These are phyloP conservation scores for Meteorus sp. DNA, from an alignment of 1,140 invertebrate genomes.

Conservation along the genomic window DNA sequence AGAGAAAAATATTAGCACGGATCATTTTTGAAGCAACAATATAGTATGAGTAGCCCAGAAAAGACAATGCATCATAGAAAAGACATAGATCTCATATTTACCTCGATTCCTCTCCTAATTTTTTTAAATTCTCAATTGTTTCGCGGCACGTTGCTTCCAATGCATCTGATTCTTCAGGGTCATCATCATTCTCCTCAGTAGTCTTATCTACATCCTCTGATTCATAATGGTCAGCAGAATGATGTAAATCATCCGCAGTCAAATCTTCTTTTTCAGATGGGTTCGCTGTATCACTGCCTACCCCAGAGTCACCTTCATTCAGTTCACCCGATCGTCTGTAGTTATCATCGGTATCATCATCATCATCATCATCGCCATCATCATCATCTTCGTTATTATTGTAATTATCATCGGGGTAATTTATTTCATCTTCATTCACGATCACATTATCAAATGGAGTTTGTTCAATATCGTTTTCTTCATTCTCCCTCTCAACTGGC, in stretches of 20 bases:
- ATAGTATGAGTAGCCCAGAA: background rate
- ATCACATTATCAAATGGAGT: slow-evolving; percentile 40
- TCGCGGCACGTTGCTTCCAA: slow-evolving; percentile 55
- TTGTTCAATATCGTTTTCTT: slow-evolving; percentile 48
- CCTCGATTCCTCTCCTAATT: slow-evolving; percentile 55
- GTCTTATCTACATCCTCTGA: slow-evolving; percentile 43
- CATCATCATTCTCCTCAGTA: slow-evolving; percentile 41
- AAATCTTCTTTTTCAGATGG: slow-evolving; percentile 54
- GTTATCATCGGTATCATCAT: slow-evolving; percentile 48
- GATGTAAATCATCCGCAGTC: slow-evolving; percentile 50
- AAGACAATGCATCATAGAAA: background rate
- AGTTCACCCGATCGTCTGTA: slow-evolving; percentile 49
- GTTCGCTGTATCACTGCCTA: slow-evolving; percentile 57
- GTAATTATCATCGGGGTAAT: slow-evolving; percentile 45
- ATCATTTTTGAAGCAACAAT: too few species aligned
- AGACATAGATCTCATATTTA: slow-evolving; percentile 17
- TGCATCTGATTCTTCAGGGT: slow-evolving; percentile 51
- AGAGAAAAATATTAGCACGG: too few species aligned
- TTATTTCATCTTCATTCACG: slow-evolving; percentile 32
- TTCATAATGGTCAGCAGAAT: slow-evolving; percentile 44
- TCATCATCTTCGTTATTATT: slow-evolving; percentile 44
- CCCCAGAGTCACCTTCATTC: slow-evolving; percentile 56
- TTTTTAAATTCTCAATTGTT: slow-evolving; percentile 56
- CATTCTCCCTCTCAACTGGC: slow-evolving; percentile 36
- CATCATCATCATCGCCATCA: slow-evolving; percentile 43